These are phyloP conservation scores for Phrynocephalus versicolor DNA, from an alignment of 2,113 vertebrate species.

Conservation along the genomic window DNA sequence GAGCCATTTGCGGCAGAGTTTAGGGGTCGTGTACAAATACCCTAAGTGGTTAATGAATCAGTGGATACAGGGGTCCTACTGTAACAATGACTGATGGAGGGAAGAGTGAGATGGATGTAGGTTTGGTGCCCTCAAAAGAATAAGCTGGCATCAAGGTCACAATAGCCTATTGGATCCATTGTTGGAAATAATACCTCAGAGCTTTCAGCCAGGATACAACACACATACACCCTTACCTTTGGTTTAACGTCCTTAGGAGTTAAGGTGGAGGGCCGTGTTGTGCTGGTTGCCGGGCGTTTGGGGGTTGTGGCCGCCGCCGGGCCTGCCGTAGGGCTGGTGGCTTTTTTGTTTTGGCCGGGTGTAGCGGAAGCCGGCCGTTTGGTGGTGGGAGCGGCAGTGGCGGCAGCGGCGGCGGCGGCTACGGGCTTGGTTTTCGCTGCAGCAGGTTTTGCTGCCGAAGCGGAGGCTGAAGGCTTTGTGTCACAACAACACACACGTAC, in stretches of 20 bases:
- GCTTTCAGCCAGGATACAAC: not conserved
- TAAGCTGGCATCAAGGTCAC: too few species aligned
- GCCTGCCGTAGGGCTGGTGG: conserved; percentile 72
- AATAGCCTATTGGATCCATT: accelerated
- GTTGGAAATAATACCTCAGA: accelerated
- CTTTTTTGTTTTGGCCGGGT: conserved; percentile 81
- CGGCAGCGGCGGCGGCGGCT: conserved; percentile 52
- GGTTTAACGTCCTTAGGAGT: conserved; percentile 77
- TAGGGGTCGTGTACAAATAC: too few species aligned
- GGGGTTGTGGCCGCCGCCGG: conserved; percentile 58
- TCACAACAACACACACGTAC: conserved; percentile 30
- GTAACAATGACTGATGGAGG: not conserved
- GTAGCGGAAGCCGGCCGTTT: conserved; percentile 78
- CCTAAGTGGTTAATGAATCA: too few species aligned
- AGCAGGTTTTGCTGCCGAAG: conserved; percentile 73
- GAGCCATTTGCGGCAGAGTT: too few species aligned
- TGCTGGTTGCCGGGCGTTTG: conserved; percentile 71
- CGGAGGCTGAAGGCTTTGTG: conserved; percentile 76
- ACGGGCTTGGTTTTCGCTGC: conserved; percentile 76
- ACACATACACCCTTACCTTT: conserved; percentile 88
- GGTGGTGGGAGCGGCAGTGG: conserved; percentile 58
- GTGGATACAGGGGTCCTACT: too few species aligned
- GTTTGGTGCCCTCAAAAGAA: too few species aligned
- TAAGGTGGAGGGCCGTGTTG: conserved; percentile 63
- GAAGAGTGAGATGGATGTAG: not conserved